phyloP scores from a whole-genome alignment of 2,113 vertebrate genomes.

The Cyprinodon tularosa region DNA sequence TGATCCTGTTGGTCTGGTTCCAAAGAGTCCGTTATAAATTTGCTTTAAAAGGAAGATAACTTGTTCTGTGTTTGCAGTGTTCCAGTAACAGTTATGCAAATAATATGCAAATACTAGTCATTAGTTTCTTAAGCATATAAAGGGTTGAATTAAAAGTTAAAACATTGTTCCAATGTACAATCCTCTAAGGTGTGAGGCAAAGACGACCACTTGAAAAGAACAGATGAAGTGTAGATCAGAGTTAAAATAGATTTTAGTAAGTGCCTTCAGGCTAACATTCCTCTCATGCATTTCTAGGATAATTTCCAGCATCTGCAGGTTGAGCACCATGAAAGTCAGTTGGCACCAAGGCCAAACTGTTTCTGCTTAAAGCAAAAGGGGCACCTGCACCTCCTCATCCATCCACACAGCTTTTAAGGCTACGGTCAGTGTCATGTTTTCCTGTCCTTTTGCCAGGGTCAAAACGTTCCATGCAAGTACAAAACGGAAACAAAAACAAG shows the following conservation, averaged over 20 bases:
- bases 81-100: neutral
- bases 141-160: neutral
- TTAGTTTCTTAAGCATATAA: neutral
- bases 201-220: neutral
- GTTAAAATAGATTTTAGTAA: neutral
- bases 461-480: constrained; percentile 66
- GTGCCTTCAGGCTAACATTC: neutral
- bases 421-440: constrained; percentile 70
- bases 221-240: neutral
- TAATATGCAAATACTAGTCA: neutral
- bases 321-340: constrained; percentile 1
- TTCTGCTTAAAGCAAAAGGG: constrained; percentile 14
- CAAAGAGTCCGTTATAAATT: neutral
- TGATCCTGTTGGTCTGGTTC: neutral
- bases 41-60: neutral
- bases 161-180: neutral
- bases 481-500: constrained; percentile 65
- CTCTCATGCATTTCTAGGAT: neutral
- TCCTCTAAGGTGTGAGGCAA: neutral
- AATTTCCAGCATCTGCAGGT: constrained; percentile 20
- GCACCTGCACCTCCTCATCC: constrained; percentile 38
- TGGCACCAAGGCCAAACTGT: constrained; percentile 32
- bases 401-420: constrained; percentile 62
- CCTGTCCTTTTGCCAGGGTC: constrained; percentile 74
- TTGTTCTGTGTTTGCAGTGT: neutral